These are phyloP conservation scores for Okamejei kenojei DNA, from an alignment of 2,797 vertebrate genomes.

Conservation along the genomic window DNA sequence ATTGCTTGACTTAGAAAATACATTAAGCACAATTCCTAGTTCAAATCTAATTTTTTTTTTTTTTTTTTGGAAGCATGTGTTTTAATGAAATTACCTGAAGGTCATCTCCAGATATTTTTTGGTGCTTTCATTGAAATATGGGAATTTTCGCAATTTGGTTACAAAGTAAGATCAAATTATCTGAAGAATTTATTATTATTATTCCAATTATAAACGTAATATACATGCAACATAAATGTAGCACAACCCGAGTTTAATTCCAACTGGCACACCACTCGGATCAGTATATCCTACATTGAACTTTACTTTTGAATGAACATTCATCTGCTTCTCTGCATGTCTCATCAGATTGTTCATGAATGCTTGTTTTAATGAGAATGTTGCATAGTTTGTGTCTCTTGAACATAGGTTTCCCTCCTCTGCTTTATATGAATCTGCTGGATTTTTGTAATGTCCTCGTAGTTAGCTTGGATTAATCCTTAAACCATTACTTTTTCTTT, in stretches of 20 bases:
- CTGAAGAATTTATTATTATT: neutral
- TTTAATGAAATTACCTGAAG: neutral
- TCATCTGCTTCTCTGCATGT: conserved; percentile 99
- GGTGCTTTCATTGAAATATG: neutral
- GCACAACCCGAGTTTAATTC: neutral
- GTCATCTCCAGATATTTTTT: neutral
- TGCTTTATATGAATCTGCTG: conserved; percentile 91
- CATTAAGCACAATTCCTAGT: neutral
- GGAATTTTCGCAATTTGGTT: conserved; percentile 2
- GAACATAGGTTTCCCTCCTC: conserved; percentile 92
- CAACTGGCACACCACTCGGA: conserved; percentile 38
- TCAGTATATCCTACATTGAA: conserved; percentile 87
- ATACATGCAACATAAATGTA: neutral
- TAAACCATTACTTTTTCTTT: conserved; percentile 74
- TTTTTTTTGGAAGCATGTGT: neutral
- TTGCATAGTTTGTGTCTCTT: conserved; percentile 96
- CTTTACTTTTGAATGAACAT: conserved; percentile 73
- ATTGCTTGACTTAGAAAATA: neutral
- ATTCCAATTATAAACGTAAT: neutral
- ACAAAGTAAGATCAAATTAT: neutral
- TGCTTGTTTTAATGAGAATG: conserved; percentile 99
- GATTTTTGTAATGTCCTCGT: conserved; percentile 92
- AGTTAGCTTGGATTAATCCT: conserved; percentile 92
- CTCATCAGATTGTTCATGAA: conserved; percentile 98
- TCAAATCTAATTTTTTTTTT: neutral